Conservation (phyloP, 2,888 invertebrate genomes). For the Athalia circularis region DNA sequence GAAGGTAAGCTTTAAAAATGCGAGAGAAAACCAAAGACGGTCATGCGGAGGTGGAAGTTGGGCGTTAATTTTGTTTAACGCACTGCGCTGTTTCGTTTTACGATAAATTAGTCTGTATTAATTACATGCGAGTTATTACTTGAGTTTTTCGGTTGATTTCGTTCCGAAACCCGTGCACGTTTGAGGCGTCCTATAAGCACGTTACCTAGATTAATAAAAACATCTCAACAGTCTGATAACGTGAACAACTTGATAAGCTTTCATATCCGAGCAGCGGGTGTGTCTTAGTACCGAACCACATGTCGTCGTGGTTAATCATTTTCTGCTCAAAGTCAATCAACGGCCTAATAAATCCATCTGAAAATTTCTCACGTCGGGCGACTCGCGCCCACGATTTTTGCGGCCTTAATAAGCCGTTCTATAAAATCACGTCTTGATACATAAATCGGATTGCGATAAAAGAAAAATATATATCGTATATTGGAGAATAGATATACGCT, state of each 20-base stretch:
- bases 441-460: no score
- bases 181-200: neutral
- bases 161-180: no score
- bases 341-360: neutral
- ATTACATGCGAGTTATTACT: no score
- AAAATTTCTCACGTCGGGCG: neutral
- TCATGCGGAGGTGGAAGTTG: no score
- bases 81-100: neutral
- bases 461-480: no score
- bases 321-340: slow-evolving; percentile 31
- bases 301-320: slow-evolving; percentile 39
- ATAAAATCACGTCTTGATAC: neutral
- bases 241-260: slow-evolving; percentile 33
- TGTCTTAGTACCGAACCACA: slow-evolving; percentile 40
- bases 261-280: slow-evolving; percentile 17
- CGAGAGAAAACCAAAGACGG: no score
- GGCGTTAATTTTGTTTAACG: neutral
- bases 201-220: slow-evolving; percentile 37
- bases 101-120: no score
- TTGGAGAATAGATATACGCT: no score
- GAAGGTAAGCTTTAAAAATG: slow-evolving; percentile 82
- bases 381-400: no score
- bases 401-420: neutral
- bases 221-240: slow-evolving; percentile 43
- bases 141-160: no score